Percentiles rank a stretch among this genome's conserved stretches.
These are phyloP conservation scores for Meloidogyne chitwoodi DNA, from an alignment of 1,140 invertebrate species.

Conservation along the genomic window DNA sequence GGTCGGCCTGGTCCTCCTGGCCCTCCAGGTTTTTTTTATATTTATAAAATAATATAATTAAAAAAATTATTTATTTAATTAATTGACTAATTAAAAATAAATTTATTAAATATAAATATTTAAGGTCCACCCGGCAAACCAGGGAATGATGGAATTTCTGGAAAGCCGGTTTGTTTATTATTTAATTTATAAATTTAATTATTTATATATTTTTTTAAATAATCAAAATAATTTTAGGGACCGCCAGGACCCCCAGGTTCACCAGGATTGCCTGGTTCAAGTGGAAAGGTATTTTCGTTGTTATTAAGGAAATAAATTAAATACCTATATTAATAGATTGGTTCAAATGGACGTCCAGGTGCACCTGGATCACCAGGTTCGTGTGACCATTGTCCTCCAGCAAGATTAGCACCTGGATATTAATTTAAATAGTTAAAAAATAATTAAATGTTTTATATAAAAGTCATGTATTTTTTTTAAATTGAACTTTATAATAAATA, in stretches of 20 bases:
- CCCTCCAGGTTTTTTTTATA: background rate
- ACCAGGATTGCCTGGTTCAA: slow-evolving; percentile 23
- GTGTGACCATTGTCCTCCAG: slow-evolving; percentile 40
- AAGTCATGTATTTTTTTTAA: no score
- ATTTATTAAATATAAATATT: background rate
- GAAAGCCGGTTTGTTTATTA: slow-evolving; percentile 16
- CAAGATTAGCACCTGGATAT: slow-evolving; percentile 34
- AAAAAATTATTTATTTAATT: background rate
- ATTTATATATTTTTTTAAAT: background rate
- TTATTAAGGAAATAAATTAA: no score
- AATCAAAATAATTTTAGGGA: slow-evolving; percentile 19
- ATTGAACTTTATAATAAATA: no score
- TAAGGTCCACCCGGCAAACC: slow-evolving; percentile 27
- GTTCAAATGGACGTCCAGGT: background rate
- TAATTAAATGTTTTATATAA: no score
- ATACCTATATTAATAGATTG: background rate
- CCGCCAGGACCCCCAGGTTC: slow-evolving; percentile 18
- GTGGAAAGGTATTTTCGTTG: background rate
- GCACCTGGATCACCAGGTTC: slow-evolving; percentile 17
- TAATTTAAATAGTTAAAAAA: slow-evolving; percentile 3
- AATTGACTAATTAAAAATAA: background rate
- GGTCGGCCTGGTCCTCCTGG: slow-evolving; percentile 31
- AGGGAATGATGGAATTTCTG: slow-evolving; percentile 21
- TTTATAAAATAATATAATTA: background rate
- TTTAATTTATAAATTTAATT: background rate